Evolutionary conservation across 2,797 vertebrate genomes (phyloP).

Genomic region (Yasuhikotakia modesta): DNA sequence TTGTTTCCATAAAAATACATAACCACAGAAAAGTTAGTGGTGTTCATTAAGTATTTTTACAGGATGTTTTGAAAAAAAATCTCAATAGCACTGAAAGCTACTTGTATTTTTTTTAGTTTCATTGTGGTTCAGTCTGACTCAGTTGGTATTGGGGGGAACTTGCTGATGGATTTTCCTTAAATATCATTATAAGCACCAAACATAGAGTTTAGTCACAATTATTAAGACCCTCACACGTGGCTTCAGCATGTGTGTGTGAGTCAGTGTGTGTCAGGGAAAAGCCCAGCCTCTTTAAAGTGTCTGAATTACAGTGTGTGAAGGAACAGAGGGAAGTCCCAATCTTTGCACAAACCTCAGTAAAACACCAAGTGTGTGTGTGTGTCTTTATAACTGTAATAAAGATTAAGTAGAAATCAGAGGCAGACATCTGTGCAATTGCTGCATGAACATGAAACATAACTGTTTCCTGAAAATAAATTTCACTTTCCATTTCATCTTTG

Average conservation of each 20-base stretch:
- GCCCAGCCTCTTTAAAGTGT: slow-evolving; percentile 27
- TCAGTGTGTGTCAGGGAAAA: slow-evolving; percentile 38
- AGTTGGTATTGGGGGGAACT: background rate
- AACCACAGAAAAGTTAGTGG: background rate
- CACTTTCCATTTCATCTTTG: background rate
- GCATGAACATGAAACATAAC: slow-evolving; percentile 14
- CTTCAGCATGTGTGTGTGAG: slow-evolving; percentile 18
- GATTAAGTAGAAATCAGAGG: slow-evolving; percentile 31
- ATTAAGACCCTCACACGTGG: slow-evolving; percentile 23
- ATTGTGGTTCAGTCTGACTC: background rate
- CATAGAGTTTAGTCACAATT: slow-evolving; percentile 12
- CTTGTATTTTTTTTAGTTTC: background rate
- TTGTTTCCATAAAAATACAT: background rate
- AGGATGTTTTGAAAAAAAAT: too few species aligned
- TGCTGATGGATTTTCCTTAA: slow-evolving; percentile 12
- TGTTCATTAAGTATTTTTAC: too few species aligned
- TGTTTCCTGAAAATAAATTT: slow-evolving; percentile 13
- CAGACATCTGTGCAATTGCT: slow-evolving; percentile 19
- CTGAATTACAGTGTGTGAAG: slow-evolving; percentile 50
- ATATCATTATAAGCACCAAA: slow-evolving; percentile 31
- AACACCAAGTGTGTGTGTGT: slow-evolving; percentile 16
- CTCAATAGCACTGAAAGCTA: background rate
- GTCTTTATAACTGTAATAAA: slow-evolving; percentile 37
- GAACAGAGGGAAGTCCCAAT: slow-evolving; percentile 53
- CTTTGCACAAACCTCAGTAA: slow-evolving; percentile 39